phyloP scores from a whole-genome alignment of 1,140 invertebrate species.

The Colletes latitarsis region DNA sequence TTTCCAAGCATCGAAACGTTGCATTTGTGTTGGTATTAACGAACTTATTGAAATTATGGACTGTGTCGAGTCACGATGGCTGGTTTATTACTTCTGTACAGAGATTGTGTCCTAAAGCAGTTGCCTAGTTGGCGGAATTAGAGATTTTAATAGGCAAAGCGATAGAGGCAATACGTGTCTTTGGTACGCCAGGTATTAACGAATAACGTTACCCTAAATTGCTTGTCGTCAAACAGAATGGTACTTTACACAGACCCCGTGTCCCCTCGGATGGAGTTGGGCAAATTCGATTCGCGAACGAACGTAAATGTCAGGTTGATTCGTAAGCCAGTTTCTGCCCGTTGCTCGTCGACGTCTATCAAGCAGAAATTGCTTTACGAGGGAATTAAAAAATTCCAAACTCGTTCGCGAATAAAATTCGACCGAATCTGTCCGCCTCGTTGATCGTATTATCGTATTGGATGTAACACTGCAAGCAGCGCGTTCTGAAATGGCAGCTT shows the following conservation, averaged over 20 bases:
- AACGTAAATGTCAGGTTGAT: too few relatives aligned
- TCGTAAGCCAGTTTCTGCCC: too few relatives aligned
- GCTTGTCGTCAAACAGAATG: background rate
- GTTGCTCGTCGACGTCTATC: too few relatives aligned
- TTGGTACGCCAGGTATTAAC: background rate
- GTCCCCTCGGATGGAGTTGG: background rate
- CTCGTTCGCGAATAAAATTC: too few relatives aligned
- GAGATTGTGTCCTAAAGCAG: too few relatives aligned
- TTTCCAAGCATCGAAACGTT: background rate
- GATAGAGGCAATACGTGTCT: too few relatives aligned
- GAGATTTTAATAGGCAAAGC: too few relatives aligned
- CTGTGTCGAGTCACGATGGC: background rate
- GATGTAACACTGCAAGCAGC: conserved; percentile 19
- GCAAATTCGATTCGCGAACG: too few relatives aligned
- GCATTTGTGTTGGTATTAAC: background rate
- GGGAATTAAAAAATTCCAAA: too few relatives aligned
- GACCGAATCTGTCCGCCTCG: background rate
- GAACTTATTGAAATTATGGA: conserved; percentile 9
- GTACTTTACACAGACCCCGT: background rate
- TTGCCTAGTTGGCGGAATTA: too few relatives aligned
- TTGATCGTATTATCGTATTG: conserved; percentile 20
- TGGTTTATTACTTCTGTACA: too few relatives aligned
- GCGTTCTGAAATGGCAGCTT: conserved; percentile 15
- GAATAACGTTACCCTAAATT: background rate
- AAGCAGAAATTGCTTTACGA: too few relatives aligned